A percentile compares a stretch with the other conserved stretches of the same genome.
Conservation (phyloP, 1,140 invertebrate species). For the Drosophila sp. region DNA sequence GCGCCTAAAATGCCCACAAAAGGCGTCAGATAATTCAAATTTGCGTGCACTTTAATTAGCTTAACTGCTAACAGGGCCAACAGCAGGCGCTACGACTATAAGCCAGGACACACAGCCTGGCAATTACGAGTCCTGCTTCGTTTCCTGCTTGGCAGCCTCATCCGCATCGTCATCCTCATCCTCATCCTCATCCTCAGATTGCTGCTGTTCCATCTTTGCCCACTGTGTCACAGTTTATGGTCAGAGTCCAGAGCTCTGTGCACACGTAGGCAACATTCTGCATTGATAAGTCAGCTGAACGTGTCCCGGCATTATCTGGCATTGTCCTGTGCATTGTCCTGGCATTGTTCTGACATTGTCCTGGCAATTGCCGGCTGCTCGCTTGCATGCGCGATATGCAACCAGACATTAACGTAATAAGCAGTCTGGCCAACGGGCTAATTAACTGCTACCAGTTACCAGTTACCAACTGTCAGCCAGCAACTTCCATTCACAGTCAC, state of each 20-base stretch:
- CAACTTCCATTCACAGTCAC: background rate
- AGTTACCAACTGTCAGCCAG: conserved; percentile 18
- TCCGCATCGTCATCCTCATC: too few relatives aligned
- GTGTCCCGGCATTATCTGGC: conserved; percentile 25
- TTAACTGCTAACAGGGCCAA: conserved; percentile 38
- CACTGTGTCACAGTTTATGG: conserved; percentile 29
- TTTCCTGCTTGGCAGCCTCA: too few relatives aligned
- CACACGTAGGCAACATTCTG: conserved; percentile 60
- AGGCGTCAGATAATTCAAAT: conserved; percentile 70
- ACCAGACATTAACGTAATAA: conserved; percentile 76
- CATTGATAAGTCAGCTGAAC: conserved; percentile 53
- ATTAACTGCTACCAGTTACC: conserved; percentile 65
- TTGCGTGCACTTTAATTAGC: conserved; percentile 79
- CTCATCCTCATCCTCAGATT: too few relatives aligned
- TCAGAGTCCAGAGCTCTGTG: conserved; percentile 10
- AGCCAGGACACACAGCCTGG: background rate
- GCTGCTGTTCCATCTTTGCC: conserved; percentile 27
- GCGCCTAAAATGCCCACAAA: conserved; percentile 44
- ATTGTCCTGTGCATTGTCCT: conserved; percentile 40
- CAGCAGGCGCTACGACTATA: conserved; percentile 20
- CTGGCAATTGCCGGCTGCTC: conserved; percentile 65
- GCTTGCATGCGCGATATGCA: conserved; percentile 54
- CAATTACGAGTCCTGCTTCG: too few relatives aligned
- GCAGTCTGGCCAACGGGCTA: conserved; percentile 57
- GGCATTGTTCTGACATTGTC: conserved; percentile 51